A percentile compares a stretch with the other conserved stretches of the same genome.
These are phyloP conservation scores for Caenorhabditis angaria DNA, from an alignment of 2,888 invertebrate species.

Conservation along the genomic window DNA sequence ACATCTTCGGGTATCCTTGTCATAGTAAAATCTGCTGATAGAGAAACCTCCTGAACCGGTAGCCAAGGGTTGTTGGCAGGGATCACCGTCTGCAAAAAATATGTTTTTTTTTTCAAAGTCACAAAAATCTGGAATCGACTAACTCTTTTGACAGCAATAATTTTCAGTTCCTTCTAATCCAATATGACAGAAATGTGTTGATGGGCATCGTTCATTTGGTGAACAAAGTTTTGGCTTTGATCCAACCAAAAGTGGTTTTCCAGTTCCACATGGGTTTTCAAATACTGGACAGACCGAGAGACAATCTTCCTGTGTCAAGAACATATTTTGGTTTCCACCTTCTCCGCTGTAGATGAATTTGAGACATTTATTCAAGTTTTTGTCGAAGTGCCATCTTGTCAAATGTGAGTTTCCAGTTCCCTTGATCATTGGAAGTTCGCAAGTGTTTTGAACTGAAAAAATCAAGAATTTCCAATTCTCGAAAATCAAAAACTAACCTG, in stretches of 20 bases:
- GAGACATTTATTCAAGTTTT: constrained; percentile 54
- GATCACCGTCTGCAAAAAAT: constrained; percentile 64
- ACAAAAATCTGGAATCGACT: constrained; percentile 11
- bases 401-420: constrained; percentile 61
- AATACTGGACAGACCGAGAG: constrained; percentile 63
- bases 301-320: constrained; percentile 69
- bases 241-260: constrained; percentile 58
- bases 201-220: constrained; percentile 62
- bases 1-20: constrained; percentile 58
- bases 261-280: constrained; percentile 66
- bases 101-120: neutral
- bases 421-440: constrained; percentile 53
- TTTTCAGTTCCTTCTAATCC: constrained; percentile 61
- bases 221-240: constrained; percentile 50
- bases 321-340: constrained; percentile 71
- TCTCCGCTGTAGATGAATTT: constrained; percentile 69
- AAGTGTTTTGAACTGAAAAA: constrained; percentile 56
- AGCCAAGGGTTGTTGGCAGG: constrained; percentile 60
- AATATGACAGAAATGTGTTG: constrained; percentile 71
- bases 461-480: neutral
- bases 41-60: constrained; percentile 59
- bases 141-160: constrained; percentile 70
- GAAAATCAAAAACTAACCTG: constrained; percentile 25
- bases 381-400: constrained; percentile 57
- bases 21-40: constrained; percentile 65